These are phyloP conservation scores for Fregata magnificens DNA, from an alignment of 2,113 vertebrate genomes.

Conservation along the genomic window DNA sequence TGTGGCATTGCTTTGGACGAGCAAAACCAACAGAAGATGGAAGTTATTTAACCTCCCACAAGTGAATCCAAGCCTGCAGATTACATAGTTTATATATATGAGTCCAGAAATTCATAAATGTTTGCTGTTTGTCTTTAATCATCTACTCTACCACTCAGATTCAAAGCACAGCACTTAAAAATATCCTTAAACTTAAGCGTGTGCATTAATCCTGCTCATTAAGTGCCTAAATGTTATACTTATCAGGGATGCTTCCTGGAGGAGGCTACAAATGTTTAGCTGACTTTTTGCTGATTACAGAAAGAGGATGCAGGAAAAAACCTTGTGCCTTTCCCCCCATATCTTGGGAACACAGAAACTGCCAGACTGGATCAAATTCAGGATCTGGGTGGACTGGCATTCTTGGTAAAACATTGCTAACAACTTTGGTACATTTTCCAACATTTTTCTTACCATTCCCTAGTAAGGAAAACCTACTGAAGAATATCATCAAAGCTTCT, in stretches of 20 bases:
- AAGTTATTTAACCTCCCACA: not conserved
- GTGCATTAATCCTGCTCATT: conserved; percentile 20
- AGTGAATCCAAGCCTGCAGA: not conserved
- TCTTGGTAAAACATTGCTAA: not conserved
- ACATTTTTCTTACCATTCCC: not conserved
- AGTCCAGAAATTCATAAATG: not conserved
- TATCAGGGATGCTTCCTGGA: conserved; percentile 43
- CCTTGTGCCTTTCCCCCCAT: not conserved
- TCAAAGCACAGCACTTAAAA: not conserved
- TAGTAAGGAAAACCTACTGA: not conserved
- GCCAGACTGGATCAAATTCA: not conserved
- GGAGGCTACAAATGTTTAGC: not conserved
- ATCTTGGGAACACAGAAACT: not conserved
- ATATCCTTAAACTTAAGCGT: not conserved
- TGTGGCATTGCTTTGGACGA: not conserved
- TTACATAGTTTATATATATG: not conserved
- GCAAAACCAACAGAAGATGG: not conserved
- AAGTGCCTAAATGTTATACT: not conserved
- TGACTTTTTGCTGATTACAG: conserved; percentile 29
- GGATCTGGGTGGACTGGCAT: not conserved
- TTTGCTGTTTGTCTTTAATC: not conserved
- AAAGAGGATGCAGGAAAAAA: conserved; percentile 23
- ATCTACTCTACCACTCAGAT: not conserved
- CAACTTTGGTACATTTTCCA: not conserved
- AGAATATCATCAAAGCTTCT: not conserved